Evolutionary conservation across 2,888 invertebrate species (phyloP), one percentile per base, ranked within the genome.

Genomic region (Leistus spinibarbis): DNA sequence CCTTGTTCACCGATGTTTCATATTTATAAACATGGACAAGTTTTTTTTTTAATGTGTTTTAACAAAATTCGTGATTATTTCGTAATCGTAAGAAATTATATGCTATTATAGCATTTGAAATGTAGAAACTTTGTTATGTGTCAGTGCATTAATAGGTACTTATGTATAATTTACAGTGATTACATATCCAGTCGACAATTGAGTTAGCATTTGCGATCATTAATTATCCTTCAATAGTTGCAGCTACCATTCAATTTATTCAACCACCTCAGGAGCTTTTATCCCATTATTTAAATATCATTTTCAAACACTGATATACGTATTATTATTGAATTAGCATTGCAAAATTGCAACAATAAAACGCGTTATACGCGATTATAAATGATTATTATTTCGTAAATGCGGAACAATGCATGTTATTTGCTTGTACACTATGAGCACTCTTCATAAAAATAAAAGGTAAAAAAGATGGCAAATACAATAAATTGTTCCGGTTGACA

Each of bases 401-500:
- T 71, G 54, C 62, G n/a, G n/a, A 62, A 70, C 63, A 71, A 17
- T 40, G 57, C 24, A 72, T 65, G n/a, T n/a, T n/a, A n/a, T n/a
- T n/a, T 27, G 54, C 24, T 40, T 10, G 40, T n/a, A 24, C 24
- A 4, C 3, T 24, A 24, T 24, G 7, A 24, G 24, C 24, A 24
- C 3, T 24, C 24, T 24, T 24, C 24, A 24, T 24, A 24, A 24
- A 24, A 24, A 24, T 24, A 24, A 24, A 24, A 3, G 24, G 3
- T 4, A 40, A 40, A 40, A 40, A 40, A 40, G 3, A 40, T 7
- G 40, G 40, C 40, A 40, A 60, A 54, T 62, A 57, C 54, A 73
- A 73, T 73, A 73, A 73, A 67, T 73, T 67, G 60, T 62, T 40
- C 54, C 27, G 65, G 9, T 20, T 22, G 73, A 73, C 73, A 73